phyloP scores from a whole-genome alignment of 1,140 invertebrate species.

The Augochlora pura region DNA sequence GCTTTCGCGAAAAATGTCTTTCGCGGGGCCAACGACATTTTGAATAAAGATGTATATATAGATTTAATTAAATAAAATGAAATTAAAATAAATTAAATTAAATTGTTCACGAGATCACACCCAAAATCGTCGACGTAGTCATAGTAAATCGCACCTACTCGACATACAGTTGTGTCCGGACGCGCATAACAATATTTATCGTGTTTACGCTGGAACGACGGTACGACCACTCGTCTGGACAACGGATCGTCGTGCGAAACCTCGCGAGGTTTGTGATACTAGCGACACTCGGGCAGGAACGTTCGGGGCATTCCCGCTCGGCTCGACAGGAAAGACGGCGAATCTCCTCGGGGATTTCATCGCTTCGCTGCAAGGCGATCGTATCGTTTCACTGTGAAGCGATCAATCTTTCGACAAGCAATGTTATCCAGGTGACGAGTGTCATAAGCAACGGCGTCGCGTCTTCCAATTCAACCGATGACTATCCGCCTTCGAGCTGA shows the following conservation, averaged over 20 bases:
- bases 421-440: conserved; percentile 44
- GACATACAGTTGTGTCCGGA: neutral
- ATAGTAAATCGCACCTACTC: no score
- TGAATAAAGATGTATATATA: no score
- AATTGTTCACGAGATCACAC: no score
- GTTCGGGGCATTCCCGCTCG: neutral
- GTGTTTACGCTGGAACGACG: neutral
- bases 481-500: conserved; percentile 59
- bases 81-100: neutral
- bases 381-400: no score
- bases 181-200: neutral
- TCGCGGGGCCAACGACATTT: neutral
- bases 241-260: neutral
- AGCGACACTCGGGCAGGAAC: neutral
- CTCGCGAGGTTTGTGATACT: no score
- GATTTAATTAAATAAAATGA: no score
- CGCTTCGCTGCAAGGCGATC: neutral
- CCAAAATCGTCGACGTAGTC: no score
- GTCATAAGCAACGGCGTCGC: conserved; percentile 66
- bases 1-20: no score
- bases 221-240: neutral
- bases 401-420: conserved; percentile 55
- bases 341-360: neutral
- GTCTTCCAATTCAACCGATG: conserved; percentile 68
- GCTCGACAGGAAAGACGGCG: neutral